A percentile compares a stretch with the other conserved stretches of the same genome.
These are phyloP conservation scores for Cettia cetti DNA, from an alignment of 2,113 vertebrate genomes.

Conservation along the genomic window DNA sequence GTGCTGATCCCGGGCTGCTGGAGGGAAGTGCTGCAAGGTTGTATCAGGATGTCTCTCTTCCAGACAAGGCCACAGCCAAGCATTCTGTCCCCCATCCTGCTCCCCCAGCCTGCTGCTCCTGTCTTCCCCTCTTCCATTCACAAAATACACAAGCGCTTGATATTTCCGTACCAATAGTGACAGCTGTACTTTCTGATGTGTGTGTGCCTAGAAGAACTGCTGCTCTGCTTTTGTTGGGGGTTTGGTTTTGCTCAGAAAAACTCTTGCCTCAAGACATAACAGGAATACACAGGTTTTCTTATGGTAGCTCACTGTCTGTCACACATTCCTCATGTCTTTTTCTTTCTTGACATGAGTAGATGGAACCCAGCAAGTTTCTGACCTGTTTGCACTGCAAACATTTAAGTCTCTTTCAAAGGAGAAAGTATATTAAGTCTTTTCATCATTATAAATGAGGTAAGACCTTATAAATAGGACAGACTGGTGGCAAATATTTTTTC, in stretches of 20 bases:
- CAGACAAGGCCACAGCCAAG: background rate
- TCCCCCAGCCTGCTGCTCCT: background rate
- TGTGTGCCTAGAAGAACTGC: background rate
- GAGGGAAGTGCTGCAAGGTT: background rate
- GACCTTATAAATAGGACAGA: background rate
- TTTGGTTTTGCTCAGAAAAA: background rate
- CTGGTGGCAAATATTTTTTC: background rate
- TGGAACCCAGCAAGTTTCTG: background rate
- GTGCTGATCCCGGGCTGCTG: fast-evolving
- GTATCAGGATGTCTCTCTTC: background rate
- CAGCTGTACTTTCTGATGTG: background rate
- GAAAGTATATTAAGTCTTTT: background rate
- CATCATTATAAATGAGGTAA: background rate
- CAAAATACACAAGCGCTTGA: background rate
- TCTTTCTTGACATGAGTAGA: background rate
- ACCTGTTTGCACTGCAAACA: background rate
- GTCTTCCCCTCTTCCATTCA: background rate
- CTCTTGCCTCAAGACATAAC: background rate
- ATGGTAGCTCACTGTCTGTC: background rate
- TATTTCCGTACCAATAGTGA: background rate
- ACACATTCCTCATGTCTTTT: background rate
- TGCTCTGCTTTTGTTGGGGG: background rate
- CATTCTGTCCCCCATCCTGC: background rate
- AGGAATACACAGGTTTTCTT: background rate
- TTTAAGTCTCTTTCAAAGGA: background rate